A percentile compares a stretch with the other conserved stretches of the same genome.
Conservation (phyloP, 2,888 invertebrate species). For the Parnassius mnemosyne region DNA sequence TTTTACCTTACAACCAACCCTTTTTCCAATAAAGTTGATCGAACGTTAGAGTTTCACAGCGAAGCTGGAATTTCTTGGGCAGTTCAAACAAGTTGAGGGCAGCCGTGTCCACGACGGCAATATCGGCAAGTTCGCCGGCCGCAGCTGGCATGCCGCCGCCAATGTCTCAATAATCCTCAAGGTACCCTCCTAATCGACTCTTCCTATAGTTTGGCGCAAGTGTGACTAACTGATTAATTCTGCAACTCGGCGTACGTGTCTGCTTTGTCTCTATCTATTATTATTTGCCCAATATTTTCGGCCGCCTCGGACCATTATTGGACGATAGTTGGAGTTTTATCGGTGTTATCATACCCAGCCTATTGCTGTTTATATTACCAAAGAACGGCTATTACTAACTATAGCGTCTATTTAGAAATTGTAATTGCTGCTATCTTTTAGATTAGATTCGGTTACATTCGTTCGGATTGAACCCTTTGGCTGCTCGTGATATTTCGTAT, state of each 20-base stretch:
- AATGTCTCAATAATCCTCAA: slow-evolving; percentile 79
- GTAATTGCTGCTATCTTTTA: slow-evolving; percentile 72
- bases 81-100: slow-evolving; percentile 74
- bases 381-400: slow-evolving; percentile 60
- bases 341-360: slow-evolving; percentile 46
- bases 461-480: slow-evolving; percentile 54
- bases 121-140: slow-evolving; percentile 71
- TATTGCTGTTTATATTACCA: slow-evolving; percentile 65
- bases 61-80: slow-evolving; percentile 63
- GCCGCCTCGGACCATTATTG: slow-evolving; percentile 65
- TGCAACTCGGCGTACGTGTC: slow-evolving; percentile 66
- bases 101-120: slow-evolving; percentile 61
- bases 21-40: slow-evolving; percentile 45
- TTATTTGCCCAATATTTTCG: slow-evolving; percentile 69
- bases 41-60: slow-evolving; percentile 65
- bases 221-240: slow-evolving; percentile 80
- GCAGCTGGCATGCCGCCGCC: slow-evolving; percentile 70
- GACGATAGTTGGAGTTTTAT: slow-evolving; percentile 71
- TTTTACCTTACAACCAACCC: slow-evolving; percentile 15
- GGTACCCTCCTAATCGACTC: slow-evolving; percentile 79
- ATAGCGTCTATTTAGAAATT: slow-evolving; percentile 63
- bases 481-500: slow-evolving; percentile 41
- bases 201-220: slow-evolving; percentile 74
- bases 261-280: slow-evolving; percentile 58
- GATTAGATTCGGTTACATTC: slow-evolving; percentile 62